Conservation (phyloP, 1,140 invertebrate genomes). For the Aphelinus atriplicis region DNA sequence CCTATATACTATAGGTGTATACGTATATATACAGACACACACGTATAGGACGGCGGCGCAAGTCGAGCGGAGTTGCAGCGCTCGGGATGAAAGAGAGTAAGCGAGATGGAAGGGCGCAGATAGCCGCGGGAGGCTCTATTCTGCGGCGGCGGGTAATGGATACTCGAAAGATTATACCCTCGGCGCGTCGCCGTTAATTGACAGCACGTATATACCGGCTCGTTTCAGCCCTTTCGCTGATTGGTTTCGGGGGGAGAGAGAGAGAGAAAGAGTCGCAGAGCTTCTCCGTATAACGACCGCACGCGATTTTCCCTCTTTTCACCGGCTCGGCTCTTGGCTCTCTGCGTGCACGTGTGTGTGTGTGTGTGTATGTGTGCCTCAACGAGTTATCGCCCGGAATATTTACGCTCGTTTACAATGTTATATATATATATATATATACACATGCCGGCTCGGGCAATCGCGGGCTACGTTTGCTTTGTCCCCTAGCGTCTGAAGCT, state of each 20-base stretch:
- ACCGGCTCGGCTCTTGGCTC: not conserved
- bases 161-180: conserved; percentile 55
- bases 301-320: conserved; percentile 30
- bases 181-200: conserved; percentile 49
- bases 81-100: not conserved
- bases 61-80: not conserved
- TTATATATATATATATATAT: too few species aligned
- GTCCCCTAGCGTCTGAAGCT: too few species aligned
- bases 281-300: too few species aligned
- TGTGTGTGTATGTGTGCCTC: not conserved
- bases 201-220: conserved; percentile 32
- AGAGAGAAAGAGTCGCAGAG: too few species aligned
- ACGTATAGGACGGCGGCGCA: too few species aligned
- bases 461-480: too few species aligned
- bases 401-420: conserved; percentile 27
- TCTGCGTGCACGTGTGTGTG: not conserved
- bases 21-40: not conserved
- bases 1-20: not conserved
- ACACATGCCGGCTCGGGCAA: too few species aligned
- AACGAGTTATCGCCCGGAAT: conserved; percentile 14
- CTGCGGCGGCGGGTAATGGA: conserved; percentile 43
- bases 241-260: too few species aligned
- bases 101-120: conserved; percentile 23
- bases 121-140: conserved; percentile 2
- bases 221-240: too few species aligned